Percentiles rank a stretch among this genome's conserved stretches.
phyloP scores from a whole-genome alignment of 2,113 vertebrate genomes.

The Holacanthus passer region DNA sequence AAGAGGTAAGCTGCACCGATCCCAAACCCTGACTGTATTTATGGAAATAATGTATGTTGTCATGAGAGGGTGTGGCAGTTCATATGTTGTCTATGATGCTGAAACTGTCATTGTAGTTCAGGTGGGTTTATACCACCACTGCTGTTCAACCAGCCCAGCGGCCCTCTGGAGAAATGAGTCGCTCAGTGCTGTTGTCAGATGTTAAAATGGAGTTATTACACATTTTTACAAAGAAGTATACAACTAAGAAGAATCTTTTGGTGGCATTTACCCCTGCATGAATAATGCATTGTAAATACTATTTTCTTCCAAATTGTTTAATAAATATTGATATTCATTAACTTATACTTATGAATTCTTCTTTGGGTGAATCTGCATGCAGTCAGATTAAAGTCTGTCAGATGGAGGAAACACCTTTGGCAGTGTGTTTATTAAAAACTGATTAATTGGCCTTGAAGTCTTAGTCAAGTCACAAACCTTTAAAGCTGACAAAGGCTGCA shows the following conservation, averaged over 20 bases:
- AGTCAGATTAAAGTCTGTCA: neutral
- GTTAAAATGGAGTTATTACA: neutral
- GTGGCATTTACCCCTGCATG: neutral
- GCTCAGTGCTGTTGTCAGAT: neutral
- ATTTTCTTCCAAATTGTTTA: neutral
- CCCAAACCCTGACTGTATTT: neutral
- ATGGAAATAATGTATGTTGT: neutral
- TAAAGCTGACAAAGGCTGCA: too few relatives aligned
- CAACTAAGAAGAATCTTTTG: neutral
- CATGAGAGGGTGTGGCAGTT: neutral
- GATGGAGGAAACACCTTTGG: neutral
- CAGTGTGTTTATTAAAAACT: neutral
- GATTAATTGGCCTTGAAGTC: neutral
- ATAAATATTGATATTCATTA: neutral
- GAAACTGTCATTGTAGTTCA: neutral
- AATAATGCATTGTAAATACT: neutral
- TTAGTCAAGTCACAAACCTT: too few relatives aligned
- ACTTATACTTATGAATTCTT: neutral
- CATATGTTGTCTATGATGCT: neutral
- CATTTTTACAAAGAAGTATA: too few relatives aligned
- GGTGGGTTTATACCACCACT: neutral
- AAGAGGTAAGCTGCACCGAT: constrained; percentile 59
- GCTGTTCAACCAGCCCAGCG: neutral
- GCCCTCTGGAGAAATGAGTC: too few relatives aligned
- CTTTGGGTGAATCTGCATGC: neutral